phyloP scores from a whole-genome alignment of 2,888 invertebrate genomes.

The Dicycla oo region DNA sequence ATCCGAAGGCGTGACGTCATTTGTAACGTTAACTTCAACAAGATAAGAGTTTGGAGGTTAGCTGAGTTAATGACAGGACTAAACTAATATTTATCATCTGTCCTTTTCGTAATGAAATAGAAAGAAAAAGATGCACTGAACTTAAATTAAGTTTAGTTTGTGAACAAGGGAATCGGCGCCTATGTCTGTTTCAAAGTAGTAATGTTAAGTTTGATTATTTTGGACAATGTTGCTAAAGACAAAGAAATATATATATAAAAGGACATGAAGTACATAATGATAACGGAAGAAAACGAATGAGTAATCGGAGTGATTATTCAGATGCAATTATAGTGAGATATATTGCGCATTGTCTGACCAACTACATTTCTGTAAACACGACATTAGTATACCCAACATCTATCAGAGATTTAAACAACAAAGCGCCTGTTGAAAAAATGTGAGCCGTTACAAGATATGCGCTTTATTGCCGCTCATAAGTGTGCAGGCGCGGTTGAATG shows the following conservation, averaged over 20 bases:
- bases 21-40: constrained; percentile 60
- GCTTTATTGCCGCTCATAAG: constrained; percentile 56
- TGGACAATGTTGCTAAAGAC: no score
- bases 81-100: no score
- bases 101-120: no score
- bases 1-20: constrained; percentile 59
- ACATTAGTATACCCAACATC: constrained; percentile 25
- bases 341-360: neutral
- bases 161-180: no score
- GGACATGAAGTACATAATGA: no score
- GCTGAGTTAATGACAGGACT: constrained; percentile 38
- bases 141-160: no score
- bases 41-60: constrained; percentile 35
- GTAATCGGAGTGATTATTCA: neutral
- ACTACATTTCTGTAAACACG: constrained; percentile 4
- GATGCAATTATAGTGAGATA: neutral
- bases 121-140: no score
- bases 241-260: no score
- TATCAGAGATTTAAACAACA: constrained; percentile 63
- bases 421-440: constrained; percentile 73
- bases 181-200: no score
- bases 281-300: neutral
- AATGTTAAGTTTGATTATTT: no score
- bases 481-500: constrained; percentile 49
- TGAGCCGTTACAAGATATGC: constrained; percentile 55